These are phyloP conservation scores for Lindbergichthys nudifrons DNA, from an alignment of 2,797 vertebrate species.

Conservation along the genomic window DNA sequence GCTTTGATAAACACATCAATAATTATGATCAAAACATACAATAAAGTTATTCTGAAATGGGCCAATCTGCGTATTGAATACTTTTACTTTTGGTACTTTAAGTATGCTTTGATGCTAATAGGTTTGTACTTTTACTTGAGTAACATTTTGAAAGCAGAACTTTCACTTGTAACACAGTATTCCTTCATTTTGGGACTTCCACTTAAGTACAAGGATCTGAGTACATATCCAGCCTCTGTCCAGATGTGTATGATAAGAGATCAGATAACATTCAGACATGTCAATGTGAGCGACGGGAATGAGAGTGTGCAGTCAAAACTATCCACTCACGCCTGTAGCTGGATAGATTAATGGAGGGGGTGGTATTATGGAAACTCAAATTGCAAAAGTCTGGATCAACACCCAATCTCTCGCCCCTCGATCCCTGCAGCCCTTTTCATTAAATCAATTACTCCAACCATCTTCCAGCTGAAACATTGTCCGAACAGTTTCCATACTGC, in stretches of 20 bases:
- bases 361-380: conserved; percentile 49
- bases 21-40: no score
- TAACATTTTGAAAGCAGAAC: no score
- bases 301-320: conserved; percentile 34
- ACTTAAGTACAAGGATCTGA: no score
- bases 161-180: no score
- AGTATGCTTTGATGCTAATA: no score
- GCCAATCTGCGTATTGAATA: no score
- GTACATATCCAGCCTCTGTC: no score
- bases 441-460: conserved; percentile 49
- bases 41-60: no score
- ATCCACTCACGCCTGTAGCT: conserved; percentile 39
- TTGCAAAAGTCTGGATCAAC: conserved; percentile 62
- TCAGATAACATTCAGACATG: conserved; percentile 55
- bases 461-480: conserved; percentile 54
- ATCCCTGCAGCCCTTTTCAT: conserved; percentile 45
- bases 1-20: no score
- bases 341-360: conserved; percentile 58
- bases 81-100: no score
- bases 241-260: conserved; percentile 61
- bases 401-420: conserved; percentile 26
- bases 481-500: conserved; percentile 58
- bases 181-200: no score
- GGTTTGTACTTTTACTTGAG: no score
- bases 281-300: conserved; percentile 33